Base-by-base conservation (phyloP, 2,888 invertebrate species). In the Phyto melanocephala region DNA sequence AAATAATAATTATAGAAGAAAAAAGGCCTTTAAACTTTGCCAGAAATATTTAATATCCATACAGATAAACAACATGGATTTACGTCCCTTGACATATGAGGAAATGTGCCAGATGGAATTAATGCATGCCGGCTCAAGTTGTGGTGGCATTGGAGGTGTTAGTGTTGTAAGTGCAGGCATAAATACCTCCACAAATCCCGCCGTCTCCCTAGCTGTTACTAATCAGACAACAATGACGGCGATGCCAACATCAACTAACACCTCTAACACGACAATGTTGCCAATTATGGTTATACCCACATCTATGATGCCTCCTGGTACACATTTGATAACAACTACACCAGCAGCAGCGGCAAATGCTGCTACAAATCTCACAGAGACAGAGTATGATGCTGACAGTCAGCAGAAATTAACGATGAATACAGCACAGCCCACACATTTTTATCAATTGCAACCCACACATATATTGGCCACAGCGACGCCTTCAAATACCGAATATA, bases 261-360 rank as follows among this genome's bases (percentile, higher is more conserved):
- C 65, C 87, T 7, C 76, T 15, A 86, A 87, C 37, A 81, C 88
- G 42, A 86, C 90, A 45, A 89, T 91, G 89, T 80, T 90, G 84
- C 90, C 90, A 67, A 90, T 91, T 47, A 90, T 91, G 90, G 88
- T 91, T 63, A 90, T 91, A 85, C 90, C 91, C 56, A 88, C 91
- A 58, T 86, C 90, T 28, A 84, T 89, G 60, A 86, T 90, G 81
- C 84, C 88, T 45, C 83, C 87, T 72, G 86, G 87, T 70, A 70
- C 84, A 56, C 82, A 82, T 71, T 58, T 84, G 13, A 81, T 86
- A 47, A 63, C 86, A 24, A 68, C 84, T 24, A 37, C 84, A 42
- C 40, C 80, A n/a, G 63, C 83, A 7, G 33, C 84, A 11, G 47
- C 62, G 24, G 47, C 76, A 58, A 70, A 81, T 80, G 60, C 80